Conservation (phyloP, 2,888 invertebrate genomes). For the Leptopilina drosophilae region DNA sequence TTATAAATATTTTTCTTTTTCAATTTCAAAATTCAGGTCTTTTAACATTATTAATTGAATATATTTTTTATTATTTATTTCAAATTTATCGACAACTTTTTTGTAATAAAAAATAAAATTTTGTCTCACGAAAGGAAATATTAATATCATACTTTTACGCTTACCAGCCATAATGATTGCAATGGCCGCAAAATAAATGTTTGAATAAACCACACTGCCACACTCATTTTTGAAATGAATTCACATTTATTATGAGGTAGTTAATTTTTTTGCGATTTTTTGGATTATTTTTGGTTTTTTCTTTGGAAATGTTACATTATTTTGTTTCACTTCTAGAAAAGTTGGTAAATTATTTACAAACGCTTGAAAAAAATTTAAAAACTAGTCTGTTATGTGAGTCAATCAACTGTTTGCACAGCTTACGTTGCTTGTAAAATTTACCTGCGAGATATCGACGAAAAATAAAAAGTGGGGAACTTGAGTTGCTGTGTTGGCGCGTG, state of each 20-base stretch:
- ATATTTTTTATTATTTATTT: not conserved
- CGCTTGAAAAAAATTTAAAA: not conserved
- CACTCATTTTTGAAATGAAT: not conserved
- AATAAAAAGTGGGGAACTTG: not conserved
- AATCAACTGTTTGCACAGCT: constrained; percentile 2
- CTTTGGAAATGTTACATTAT: not conserved
- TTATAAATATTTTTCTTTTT: too few relatives aligned
- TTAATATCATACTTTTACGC: not conserved
- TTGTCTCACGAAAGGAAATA: not conserved
- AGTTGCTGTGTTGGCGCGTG: not conserved
- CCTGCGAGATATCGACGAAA: not conserved
- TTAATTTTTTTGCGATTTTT: too few relatives aligned
- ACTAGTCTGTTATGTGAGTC: not conserved
- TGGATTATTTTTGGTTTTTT: not conserved
- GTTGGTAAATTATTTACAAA: not conserved
- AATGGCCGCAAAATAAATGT: constrained; percentile 9
- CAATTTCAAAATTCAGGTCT: not conserved
- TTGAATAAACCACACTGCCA: not conserved
- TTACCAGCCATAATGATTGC: constrained; percentile 14
- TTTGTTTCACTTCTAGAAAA: not conserved
- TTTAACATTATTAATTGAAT: not conserved
- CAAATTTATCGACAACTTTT: not conserved
- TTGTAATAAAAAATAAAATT: not conserved
- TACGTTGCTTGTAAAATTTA: not conserved
- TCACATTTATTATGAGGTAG: not conserved